A percentile compares a stretch with the other conserved stretches of the same genome.
Evolutionary conservation across 2,797 vertebrate species (phyloP).

Genomic region (Leucoraja ocellata): DNA sequence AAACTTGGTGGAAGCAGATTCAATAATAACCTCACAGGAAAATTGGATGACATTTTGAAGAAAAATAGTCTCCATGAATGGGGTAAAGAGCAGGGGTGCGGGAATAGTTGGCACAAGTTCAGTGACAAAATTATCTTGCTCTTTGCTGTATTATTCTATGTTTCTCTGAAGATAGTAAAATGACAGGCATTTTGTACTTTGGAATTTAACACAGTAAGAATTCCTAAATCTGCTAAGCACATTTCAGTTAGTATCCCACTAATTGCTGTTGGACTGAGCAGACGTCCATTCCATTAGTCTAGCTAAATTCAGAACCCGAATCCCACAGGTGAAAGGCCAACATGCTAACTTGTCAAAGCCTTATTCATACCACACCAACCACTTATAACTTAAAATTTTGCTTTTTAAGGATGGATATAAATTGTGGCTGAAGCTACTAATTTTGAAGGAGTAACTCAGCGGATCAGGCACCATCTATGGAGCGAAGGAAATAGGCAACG

Average conservation of each 20-base stretch:
- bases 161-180: neutral
- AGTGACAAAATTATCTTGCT: neutral
- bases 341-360: neutral
- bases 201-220: neutral
- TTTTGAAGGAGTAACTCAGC: too few relatives aligned
- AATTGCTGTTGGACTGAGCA: neutral
- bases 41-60: neutral
- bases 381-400: neutral
- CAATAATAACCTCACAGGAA: neutral
- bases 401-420: neutral
- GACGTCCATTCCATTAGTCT: slow-evolving; percentile 16
- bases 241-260: neutral
- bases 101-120: neutral
- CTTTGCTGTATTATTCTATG: neutral
- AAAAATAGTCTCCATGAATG: neutral
- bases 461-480: too few relatives aligned
- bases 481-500: too few relatives aligned
- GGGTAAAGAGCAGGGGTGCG: neutral
- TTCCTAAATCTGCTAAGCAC: neutral
- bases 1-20: too few relatives aligned
- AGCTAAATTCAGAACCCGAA: neutral
- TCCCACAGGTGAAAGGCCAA: neutral
- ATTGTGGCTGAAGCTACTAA: neutral
- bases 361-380: neutral
- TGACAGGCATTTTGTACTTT: neutral